These are phyloP conservation scores for Diogma glabrata DNA, from an alignment of 2,888 invertebrate genomes.

Conservation along the genomic window DNA sequence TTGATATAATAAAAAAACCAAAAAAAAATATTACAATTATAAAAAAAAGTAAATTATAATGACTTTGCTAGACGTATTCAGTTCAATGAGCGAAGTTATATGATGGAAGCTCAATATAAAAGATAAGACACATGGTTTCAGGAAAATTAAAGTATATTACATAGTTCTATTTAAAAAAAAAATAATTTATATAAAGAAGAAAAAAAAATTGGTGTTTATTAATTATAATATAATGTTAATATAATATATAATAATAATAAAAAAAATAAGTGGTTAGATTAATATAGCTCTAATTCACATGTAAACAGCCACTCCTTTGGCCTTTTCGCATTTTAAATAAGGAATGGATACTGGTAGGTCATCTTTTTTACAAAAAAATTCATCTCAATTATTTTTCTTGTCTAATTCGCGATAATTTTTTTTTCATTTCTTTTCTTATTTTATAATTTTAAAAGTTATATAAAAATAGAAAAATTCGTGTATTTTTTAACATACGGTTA, in stretches of 20 bases:
- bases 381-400: background rate
- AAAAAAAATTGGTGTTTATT: constrained; percentile 7
- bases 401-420: constrained; percentile 9
- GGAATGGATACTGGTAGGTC: constrained; percentile 20
- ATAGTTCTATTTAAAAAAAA: too few species aligned
- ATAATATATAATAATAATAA: background rate
- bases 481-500: constrained; percentile 10
- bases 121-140: constrained; percentile 43
- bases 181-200: constrained; percentile 5
- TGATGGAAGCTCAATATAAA: too few species aligned
- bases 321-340: constrained; percentile 14
- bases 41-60: constrained; percentile 8
- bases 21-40: too few species aligned
- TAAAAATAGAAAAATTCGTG: constrained; percentile 12
- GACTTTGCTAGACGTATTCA: constrained; percentile 11
- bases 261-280: constrained; percentile 4
- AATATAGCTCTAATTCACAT: constrained; percentile 10
- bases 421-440: constrained; percentile 5
- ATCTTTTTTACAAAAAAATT: constrained; percentile 25
- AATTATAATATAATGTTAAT: background rate
- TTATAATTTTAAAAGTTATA: constrained; percentile 4
- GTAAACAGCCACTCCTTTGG: constrained; percentile 13
- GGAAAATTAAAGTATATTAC: too few species aligned
- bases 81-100: constrained; percentile 11
- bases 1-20: too few species aligned